Evolutionary conservation across 2,888 invertebrate species (phyloP).

Genomic region (Pardosa pseudoannulata): DNA sequence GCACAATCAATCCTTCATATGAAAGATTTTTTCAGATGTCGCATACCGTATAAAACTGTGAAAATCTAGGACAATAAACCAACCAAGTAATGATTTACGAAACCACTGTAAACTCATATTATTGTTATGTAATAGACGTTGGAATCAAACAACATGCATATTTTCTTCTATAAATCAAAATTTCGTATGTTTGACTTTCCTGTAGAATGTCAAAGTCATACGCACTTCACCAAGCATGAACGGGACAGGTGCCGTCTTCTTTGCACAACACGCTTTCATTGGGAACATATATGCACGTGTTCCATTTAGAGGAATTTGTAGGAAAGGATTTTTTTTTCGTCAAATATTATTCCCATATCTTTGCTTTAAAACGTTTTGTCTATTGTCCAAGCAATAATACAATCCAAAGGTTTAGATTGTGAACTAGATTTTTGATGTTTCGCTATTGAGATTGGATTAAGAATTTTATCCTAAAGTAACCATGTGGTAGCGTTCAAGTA

Average conservation of each 20-base stretch:
- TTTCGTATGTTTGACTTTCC: neutral
- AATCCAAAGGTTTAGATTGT: neutral
- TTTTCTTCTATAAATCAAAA: neutral
- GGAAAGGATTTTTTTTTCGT: constrained; percentile 7
- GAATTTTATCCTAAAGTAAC: neutral
- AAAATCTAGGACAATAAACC: neutral
- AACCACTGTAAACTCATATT: neutral
- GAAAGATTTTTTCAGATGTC: too few relatives aligned
- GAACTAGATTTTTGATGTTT: constrained; percentile 6
- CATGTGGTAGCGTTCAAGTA: neutral
- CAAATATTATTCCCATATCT: neutral
- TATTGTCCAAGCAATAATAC: constrained; percentile 13
- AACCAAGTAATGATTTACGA: neutral
- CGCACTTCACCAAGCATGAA: neutral
- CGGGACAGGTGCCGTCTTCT: neutral
- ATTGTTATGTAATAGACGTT: too few relatives aligned
- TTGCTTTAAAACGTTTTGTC: constrained; percentile 2
- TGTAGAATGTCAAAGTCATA: neutral
- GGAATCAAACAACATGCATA: too few relatives aligned
- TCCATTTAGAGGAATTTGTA: neutral
- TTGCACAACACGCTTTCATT: neutral
- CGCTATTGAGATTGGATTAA: neutral
- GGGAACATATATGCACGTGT: neutral
- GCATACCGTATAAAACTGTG: neutral
- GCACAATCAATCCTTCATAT: too few relatives aligned